These are phyloP conservation scores for Morelia viridis DNA, from an alignment of 2,797 vertebrate genomes.

Conservation along the genomic window DNA sequence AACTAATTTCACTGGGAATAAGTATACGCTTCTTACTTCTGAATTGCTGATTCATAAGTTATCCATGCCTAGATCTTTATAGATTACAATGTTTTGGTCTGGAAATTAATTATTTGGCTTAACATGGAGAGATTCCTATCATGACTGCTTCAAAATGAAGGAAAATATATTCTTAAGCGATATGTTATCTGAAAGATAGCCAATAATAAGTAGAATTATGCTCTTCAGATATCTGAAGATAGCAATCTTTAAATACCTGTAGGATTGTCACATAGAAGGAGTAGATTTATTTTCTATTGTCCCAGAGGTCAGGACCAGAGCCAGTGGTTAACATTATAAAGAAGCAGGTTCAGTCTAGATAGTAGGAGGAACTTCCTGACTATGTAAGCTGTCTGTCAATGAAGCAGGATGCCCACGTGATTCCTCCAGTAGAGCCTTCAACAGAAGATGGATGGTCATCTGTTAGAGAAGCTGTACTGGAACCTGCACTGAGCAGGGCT, in stretches of 20 bases:
- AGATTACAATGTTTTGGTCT: neutral
- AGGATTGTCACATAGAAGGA: neutral
- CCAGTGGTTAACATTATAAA: neutral
- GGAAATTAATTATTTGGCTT: neutral
- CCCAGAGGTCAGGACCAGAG: neutral
- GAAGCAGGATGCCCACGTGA: neutral
- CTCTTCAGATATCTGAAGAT: neutral
- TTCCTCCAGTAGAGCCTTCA: neutral
- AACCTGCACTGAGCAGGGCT: neutral
- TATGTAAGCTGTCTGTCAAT: neutral
- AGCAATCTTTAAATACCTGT: neutral
- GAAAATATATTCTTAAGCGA: neutral
- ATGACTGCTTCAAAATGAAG: neutral
- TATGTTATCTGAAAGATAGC: neutral
- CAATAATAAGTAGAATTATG: neutral
- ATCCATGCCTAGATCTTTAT: neutral
- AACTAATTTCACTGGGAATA: neutral
- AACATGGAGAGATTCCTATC: neutral
- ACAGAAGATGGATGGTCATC: neutral
- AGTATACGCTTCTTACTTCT: slow-evolving; percentile 1
- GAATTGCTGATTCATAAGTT: neutral
- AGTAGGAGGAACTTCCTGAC: neutral
- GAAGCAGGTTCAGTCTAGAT: neutral
- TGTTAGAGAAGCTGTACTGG: neutral
- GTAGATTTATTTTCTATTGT: neutral